Evolutionary conservation across 2,888 invertebrate genomes (phyloP), one percentile per base, ranked within the genome.

Genomic region (Agrenia bidenticulata): DNA sequence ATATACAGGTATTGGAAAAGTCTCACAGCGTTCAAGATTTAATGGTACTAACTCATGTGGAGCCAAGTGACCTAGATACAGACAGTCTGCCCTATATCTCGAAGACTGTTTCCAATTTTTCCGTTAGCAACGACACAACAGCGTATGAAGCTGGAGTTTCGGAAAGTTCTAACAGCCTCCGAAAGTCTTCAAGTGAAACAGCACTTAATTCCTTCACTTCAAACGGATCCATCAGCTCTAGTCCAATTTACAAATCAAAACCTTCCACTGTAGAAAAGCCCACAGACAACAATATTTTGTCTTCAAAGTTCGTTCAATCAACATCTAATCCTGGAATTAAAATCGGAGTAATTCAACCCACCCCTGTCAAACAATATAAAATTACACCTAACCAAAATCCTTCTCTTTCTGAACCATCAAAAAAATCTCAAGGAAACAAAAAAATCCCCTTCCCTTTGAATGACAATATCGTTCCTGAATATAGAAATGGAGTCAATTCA

Each of bases 21-120:
- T 87, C 87, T 0, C 84, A 85, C 77, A 87, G 86, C 56, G 86
- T 87, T 0, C 85, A 87, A 9, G 87, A 87, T 79, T 79, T 87
- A 26, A 86, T 87, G 86, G 81, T 86, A 39, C 79, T 87, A 49
- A 87, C 87, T 15, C 87, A 87, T 73, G 86, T 87, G 21, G 87
- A 87, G 75, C 82, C 80, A 69, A 73, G 76, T 56, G 78, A 78
- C 45, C 66, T 77, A 5, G 77, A 77, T 50, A 50, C 64, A 4
- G 69, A 70, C 39, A 70, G 69, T 45, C 39, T 70, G 7, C 53
- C 65, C 5, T 66, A 24, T 39, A 51, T 64, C 1, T 24, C 39
- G 19, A 23, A 39, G 11, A 11, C 32, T 32, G 32, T 4, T 32
- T 32, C 32, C 32, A 32, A n/a, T n/a, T n/a, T n/a, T n/a, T n/a